Conservation (phyloP, 2,797 vertebrate species). For the Phylloscopus collybita region DNA sequence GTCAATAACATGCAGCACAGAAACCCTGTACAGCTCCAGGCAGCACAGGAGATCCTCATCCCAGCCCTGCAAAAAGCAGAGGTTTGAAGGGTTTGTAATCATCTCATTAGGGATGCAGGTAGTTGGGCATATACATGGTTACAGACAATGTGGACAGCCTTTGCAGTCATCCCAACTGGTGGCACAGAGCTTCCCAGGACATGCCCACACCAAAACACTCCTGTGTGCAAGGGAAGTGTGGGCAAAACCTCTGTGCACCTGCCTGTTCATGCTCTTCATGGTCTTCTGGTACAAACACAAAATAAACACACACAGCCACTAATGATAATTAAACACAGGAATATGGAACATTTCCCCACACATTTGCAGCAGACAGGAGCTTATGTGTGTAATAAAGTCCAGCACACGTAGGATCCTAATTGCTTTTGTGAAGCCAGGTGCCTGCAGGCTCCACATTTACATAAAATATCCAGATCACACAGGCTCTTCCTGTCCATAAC, state of each 20-base stretch:
- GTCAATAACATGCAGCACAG: rapidly evolving
- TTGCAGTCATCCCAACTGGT: rapidly evolving
- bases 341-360: background rate
- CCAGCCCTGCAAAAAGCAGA: background rate
- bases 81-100: background rate
- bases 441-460: background rate
- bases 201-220: background rate
- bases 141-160: too few species aligned
- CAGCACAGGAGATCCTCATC: background rate
- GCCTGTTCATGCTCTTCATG: background rate
- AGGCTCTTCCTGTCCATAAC: background rate
- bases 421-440: background rate
- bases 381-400: constrained; percentile 17
- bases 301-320: background rate
- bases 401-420: background rate
- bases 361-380: background rate
- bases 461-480: constrained; percentile 1
- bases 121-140: background rate
- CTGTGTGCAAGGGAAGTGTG: background rate
- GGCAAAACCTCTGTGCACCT: background rate
- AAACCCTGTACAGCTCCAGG: background rate
- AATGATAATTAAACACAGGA: background rate
- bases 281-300: background rate
- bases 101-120: background rate
- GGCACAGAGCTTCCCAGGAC: background rate